phyloP scores from a whole-genome alignment of 30 jellyfish, hydroid and myxozoan species.

The Hydra vulgaris region DNA sequence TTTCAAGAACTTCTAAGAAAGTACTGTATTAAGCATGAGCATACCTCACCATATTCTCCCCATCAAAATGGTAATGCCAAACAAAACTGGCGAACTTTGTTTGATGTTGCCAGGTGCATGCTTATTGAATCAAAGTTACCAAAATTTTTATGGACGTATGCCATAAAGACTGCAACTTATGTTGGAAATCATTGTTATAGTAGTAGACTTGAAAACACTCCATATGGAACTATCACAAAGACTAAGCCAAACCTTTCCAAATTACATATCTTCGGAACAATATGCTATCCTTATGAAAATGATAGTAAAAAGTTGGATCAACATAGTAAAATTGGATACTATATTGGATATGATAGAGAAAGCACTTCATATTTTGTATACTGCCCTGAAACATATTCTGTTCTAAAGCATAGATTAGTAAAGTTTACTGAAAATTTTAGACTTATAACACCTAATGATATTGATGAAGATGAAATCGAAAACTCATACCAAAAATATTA shows the following conservation, averaged over 20 bases:
- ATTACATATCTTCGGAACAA: slow-evolving; percentile 26
- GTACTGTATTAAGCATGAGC: slow-evolving; percentile 41
- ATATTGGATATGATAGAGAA: slow-evolving; percentile 36
- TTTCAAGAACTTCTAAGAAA: slow-evolving; percentile 18
- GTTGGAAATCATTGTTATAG: slow-evolving; percentile 35
- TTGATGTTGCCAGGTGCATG: slow-evolving; percentile 40
- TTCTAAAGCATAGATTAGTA: not conserved
- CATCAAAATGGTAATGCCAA: slow-evolving; percentile 48
- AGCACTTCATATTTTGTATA: slow-evolving; percentile 37
- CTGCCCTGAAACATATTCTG: slow-evolving; percentile 25
- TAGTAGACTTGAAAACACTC: slow-evolving; percentile 21
- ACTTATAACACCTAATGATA: no score
- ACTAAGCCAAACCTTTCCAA: slow-evolving; percentile 28
- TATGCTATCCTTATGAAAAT: slow-evolving; percentile 23
- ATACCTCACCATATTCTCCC: slow-evolving; percentile 40
- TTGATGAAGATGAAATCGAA: no score
- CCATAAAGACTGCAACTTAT: slow-evolving; percentile 49
- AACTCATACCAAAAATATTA: no score
- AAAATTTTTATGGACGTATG: slow-evolving; percentile 63
- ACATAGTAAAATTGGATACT: slow-evolving; percentile 31
- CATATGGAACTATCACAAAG: slow-evolving; percentile 23
- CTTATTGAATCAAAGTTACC: slow-evolving; percentile 51
- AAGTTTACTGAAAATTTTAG: no score
- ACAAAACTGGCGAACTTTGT: slow-evolving; percentile 41
- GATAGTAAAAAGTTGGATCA: slow-evolving; percentile 26